A percentile compares a stretch with the other conserved stretches of the same genome.
Conservation (phyloP, 2,113 vertebrate species). For the Grammomys dolichurus region DNA sequence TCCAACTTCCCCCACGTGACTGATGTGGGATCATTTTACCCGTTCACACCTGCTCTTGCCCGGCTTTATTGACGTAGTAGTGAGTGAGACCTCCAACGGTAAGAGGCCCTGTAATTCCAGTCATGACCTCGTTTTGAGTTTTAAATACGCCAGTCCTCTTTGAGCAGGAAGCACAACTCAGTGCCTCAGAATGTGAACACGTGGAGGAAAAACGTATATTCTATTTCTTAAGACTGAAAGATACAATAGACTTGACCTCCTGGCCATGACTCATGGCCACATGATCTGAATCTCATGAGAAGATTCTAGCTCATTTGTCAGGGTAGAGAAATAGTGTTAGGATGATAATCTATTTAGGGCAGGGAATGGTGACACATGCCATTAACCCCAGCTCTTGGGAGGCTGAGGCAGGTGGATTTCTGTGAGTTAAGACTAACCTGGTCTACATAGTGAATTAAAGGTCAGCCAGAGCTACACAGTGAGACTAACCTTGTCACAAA, state of each 20-base stretch:
- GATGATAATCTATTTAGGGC: background rate
- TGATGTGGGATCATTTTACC: slow-evolving; percentile 76
- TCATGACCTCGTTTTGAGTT: slow-evolving; percentile 43
- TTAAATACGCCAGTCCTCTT: slow-evolving; percentile 38
- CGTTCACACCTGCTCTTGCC: slow-evolving; percentile 78
- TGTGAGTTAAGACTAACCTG: background rate
- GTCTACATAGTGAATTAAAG: background rate
- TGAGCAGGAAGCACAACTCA: slow-evolving; percentile 23
- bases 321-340: background rate
- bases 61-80: slow-evolving; percentile 66
- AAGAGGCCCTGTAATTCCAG: slow-evolving; percentile 65
- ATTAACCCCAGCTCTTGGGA: background rate
- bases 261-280: slow-evolving; percentile 62
- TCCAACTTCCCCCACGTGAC: slow-evolving; percentile 69
- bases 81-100: slow-evolving; percentile 38
- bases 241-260: slow-evolving; percentile 22
- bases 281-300: slow-evolving; percentile 60
- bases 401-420: background rate
- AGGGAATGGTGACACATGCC: background rate
- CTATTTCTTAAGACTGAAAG: background rate
- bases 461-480: background rate
- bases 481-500: background rate
- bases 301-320: slow-evolving; percentile 29
- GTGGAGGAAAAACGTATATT: background rate
- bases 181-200: background rate